These are phyloP conservation scores for Pogoniulus pusillus DNA, from an alignment of 2,797 vertebrate genomes.

Conservation along the genomic window DNA sequence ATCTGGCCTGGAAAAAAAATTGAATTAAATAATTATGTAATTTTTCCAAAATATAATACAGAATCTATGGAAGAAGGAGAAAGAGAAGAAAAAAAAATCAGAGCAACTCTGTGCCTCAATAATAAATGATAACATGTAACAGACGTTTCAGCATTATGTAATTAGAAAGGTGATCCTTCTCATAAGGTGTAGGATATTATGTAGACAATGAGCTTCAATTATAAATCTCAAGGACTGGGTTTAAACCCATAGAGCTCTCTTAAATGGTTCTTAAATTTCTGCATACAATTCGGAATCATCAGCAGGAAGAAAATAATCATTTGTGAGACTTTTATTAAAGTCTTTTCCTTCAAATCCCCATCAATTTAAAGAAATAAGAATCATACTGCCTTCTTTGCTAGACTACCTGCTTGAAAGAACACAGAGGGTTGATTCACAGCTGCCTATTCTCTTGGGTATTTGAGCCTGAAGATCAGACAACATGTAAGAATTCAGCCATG, in stretches of 20 bases:
- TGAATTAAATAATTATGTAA: not conserved
- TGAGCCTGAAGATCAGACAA: constrained; percentile 78
- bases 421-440: constrained; percentile 74
- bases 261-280: constrained; percentile 52
- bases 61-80: constrained; percentile 36
- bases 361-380: constrained; percentile 73
- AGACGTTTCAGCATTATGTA: constrained; percentile 36
- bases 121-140: constrained; percentile 52
- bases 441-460: constrained; percentile 76
- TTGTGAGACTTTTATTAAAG: constrained; percentile 70
- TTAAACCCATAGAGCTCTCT: constrained; percentile 50
- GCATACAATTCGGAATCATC: constrained; percentile 61
- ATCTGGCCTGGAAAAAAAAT: constrained; percentile 60
- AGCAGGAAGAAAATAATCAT: constrained; percentile 68
- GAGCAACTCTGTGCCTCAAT: constrained; percentile 46
- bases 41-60: constrained; percentile 71
- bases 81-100: constrained; percentile 45
- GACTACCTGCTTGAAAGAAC: constrained; percentile 71
- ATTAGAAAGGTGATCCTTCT: constrained; percentile 64
- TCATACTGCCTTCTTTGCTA: constrained; percentile 64
- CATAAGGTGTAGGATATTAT: constrained; percentile 47
- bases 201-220: constrained; percentile 70
- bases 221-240: constrained; percentile 61
- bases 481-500: constrained; percentile 77
- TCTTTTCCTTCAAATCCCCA: constrained; percentile 72